Base-by-base conservation (phyloP, 2,113 vertebrate species). In the Phalacrocorax pelagicus region DNA sequence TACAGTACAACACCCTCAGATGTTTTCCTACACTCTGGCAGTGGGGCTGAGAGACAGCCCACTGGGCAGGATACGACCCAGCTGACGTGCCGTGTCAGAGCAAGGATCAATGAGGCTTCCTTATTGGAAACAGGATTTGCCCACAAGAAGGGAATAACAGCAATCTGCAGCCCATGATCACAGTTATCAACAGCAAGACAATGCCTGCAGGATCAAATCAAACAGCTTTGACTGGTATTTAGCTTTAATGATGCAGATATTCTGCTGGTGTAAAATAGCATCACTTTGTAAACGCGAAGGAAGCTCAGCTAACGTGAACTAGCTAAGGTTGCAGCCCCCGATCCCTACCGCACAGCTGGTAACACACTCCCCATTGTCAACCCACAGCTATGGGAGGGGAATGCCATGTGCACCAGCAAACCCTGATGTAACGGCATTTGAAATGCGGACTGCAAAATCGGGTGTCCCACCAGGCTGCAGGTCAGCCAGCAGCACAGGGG, bases 271-370 rank as follows among this genome's bases (percentile, higher is more conserved):
- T 2, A 20, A 63, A 62, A 20, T 3, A 73, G 73, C 49, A 47
- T 40, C 42, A 1, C 69, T 71, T 26, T 15, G 30, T 5, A 26
- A 15, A 57, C 0, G 1, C 2, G 0, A 10, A 47, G 24, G 38
- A 54, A n/a, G n/a, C 10, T 78, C 3, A 0, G 73, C 42, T 10
- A 15, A 26, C 2, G 2, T 5, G 29, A 26, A 2, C 14, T 6
- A 22, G 32, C 11, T 24, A 9, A 44, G 57, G 69, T 30, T 7
- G 16, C 29, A 18, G 63, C 19, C 52, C 67, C 24, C 8, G 2
- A 13, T 34, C 36, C 54, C 47, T 55, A 47, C 3, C 6, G 1
- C 38, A 3, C 34, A 29, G 24, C 38, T 30, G 23, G 55, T 13
- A 34, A 57, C 20, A 1, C 2, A 15, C 32, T 75, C 36, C 70